Percentiles rank a stretch among this genome's conserved stretches.
These are phyloP conservation scores for Mergus octosetaceus DNA, from an alignment of 2,797 vertebrate genomes.

Conservation along the genomic window DNA sequence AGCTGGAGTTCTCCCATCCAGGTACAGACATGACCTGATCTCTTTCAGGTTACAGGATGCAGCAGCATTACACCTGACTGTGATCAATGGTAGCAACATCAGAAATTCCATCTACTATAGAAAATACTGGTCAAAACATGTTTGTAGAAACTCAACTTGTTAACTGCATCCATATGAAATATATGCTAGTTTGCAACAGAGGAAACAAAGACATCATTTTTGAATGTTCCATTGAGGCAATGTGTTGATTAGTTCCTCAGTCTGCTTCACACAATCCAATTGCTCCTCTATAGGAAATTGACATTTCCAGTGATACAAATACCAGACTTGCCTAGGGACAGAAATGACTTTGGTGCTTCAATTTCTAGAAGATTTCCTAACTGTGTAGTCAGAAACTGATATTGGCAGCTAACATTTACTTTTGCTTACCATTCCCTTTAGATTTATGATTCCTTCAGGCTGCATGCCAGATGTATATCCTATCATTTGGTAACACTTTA, in stretches of 20 bases:
- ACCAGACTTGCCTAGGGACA: background rate
- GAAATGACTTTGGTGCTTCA: background rate
- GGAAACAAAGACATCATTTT: background rate
- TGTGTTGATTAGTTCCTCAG: background rate
- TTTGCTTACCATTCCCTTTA: background rate
- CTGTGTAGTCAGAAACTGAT: background rate
- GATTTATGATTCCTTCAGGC: slow-evolving; percentile 9
- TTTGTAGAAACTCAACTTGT: background rate
- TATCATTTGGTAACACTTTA: background rate
- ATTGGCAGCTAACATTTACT: background rate
- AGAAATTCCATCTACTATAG: background rate
- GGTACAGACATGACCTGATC: background rate
- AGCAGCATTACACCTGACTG: background rate
- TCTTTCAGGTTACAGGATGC: background rate
- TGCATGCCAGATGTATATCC: slow-evolving; percentile 9
- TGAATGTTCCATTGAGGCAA: background rate
- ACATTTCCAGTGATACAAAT: background rate
- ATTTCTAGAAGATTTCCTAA: background rate
- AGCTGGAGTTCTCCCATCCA: background rate
- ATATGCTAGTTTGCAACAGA: background rate
- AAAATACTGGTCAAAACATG: background rate
- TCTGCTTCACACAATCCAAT: background rate
- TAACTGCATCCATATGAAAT: background rate
- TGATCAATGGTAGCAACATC: rapidly evolving
- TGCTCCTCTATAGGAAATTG: background rate